Conservation (phyloP, 2,888 invertebrate species). For the Ectropis crepuscularia region DNA sequence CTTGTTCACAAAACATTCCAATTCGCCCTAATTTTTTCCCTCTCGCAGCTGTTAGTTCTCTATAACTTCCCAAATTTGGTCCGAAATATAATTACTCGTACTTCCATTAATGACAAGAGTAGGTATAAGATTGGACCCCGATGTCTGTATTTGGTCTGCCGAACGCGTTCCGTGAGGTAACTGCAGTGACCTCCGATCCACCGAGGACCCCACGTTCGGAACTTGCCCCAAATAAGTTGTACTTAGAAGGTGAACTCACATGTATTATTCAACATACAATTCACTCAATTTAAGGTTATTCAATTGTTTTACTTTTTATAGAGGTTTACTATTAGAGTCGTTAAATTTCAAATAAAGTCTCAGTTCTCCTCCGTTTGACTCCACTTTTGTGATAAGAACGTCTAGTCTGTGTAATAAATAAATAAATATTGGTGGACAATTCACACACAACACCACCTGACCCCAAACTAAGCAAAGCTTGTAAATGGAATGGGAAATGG, state of each 20-base stretch:
- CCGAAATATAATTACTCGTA: slow-evolving; percentile 1
- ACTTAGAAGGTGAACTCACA: slow-evolving; percentile 12
- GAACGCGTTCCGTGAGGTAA: slow-evolving; percentile 1
- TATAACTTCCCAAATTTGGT: neutral
- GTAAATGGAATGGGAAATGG: no score
- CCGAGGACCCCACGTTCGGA: slow-evolving; percentile 18
- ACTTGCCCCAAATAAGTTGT: slow-evolving; percentile 12
- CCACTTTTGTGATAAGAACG: no score
- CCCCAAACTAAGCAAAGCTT: no score
- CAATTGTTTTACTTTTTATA: no score
- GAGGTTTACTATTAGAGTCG: no score
- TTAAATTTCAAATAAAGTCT: no score
- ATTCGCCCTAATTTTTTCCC: no score
- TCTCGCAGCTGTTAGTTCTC: neutral
- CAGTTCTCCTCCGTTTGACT: no score
- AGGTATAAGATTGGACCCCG: neutral
- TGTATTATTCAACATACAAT: slow-evolving; percentile 15
- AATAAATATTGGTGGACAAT: no score
- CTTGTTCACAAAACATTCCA: neutral
- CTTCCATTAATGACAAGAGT: neutral
- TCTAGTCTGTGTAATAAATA: no score
- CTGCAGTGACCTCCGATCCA: neutral
- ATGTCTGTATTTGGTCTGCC: slow-evolving; percentile 14
- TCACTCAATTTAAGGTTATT: neutral
- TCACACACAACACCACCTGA: no score